phyloP scores from a whole-genome alignment of 2,113 vertebrate genomes.

The Trogon melanurus region DNA sequence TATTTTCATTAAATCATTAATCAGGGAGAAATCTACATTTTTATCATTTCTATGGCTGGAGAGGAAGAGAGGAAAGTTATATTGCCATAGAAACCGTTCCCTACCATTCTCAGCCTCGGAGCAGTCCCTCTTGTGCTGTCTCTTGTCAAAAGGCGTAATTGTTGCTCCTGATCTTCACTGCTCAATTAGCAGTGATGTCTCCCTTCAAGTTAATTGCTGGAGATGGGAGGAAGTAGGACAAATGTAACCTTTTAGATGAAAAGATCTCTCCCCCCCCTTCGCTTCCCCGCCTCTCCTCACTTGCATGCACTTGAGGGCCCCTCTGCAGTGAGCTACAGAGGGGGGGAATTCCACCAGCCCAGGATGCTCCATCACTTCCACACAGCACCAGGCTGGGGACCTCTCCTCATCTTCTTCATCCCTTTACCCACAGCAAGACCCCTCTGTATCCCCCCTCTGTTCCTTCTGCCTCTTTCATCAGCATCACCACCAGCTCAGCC shows the following conservation, averaged over 20 bases:
- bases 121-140: constrained; percentile 74
- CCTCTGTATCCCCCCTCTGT: rapidly evolving
- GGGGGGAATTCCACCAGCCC: not conserved
- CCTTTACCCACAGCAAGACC: not conserved
- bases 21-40: constrained; percentile 67
- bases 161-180: constrained; percentile 79
- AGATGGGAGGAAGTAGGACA: constrained; percentile 77
- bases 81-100: constrained; percentile 77
- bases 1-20: constrained; percentile 75
- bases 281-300: constrained; percentile 1
- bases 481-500: not conserved
- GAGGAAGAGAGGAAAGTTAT: constrained; percentile 70
- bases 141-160: constrained; percentile 80
- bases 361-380: rapidly evolving
- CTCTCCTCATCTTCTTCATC: not conserved
- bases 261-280: constrained; percentile 55
- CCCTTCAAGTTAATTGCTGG: constrained; percentile 80
- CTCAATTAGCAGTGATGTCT: constrained; percentile 79
- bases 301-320: not conserved
- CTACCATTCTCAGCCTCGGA: constrained; percentile 74
- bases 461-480: not conserved
- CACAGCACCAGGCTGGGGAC: not conserved
- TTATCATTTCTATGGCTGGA: constrained; percentile 70
- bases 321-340: not conserved
- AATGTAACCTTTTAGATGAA: constrained; percentile 80